phyloP scores from a whole-genome alignment of 2,888 invertebrate species.

The Deilephila porcellus region DNA sequence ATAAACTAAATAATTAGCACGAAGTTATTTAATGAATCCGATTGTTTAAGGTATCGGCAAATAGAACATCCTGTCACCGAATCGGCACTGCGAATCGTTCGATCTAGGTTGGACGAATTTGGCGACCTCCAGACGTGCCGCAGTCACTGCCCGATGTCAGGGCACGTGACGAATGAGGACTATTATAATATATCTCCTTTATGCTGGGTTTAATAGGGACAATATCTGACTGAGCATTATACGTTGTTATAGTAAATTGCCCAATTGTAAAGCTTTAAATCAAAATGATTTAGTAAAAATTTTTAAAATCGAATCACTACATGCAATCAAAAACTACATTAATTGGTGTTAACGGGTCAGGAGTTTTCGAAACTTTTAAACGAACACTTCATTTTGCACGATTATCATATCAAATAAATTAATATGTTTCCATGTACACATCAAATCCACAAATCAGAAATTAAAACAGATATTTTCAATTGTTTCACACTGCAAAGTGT shows the following conservation, averaged over 20 bases:
- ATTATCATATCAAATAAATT: too few species aligned
- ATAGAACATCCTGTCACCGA: conserved; percentile 18
- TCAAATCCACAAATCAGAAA: not conserved
- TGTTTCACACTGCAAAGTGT: not conserved
- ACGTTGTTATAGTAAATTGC: too few species aligned
- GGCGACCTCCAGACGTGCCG: conserved; percentile 12
- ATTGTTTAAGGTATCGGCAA: conserved; percentile 6
- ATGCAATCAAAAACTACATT: too few species aligned
- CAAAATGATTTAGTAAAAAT: too few species aligned
- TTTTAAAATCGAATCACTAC: too few species aligned
- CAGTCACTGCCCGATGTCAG: not conserved
- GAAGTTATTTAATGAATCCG: not conserved
- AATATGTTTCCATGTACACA: not conserved
- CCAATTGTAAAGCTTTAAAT: too few species aligned
- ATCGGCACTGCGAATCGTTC: not conserved
- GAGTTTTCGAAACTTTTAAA: too few species aligned
- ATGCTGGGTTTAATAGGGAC: too few species aligned
- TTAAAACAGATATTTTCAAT: not conserved
- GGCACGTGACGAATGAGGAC: not conserved
- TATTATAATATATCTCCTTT: not conserved
- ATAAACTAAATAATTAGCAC: not conserved
- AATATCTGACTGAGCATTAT: too few species aligned
- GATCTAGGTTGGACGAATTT: conserved; percentile 1
- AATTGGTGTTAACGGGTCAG: too few species aligned
- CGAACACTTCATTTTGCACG: too few species aligned